These are phyloP conservation scores for Mormyrus iriodes DNA, from an alignment of 2,113 vertebrate species.

Conservation along the genomic window DNA sequence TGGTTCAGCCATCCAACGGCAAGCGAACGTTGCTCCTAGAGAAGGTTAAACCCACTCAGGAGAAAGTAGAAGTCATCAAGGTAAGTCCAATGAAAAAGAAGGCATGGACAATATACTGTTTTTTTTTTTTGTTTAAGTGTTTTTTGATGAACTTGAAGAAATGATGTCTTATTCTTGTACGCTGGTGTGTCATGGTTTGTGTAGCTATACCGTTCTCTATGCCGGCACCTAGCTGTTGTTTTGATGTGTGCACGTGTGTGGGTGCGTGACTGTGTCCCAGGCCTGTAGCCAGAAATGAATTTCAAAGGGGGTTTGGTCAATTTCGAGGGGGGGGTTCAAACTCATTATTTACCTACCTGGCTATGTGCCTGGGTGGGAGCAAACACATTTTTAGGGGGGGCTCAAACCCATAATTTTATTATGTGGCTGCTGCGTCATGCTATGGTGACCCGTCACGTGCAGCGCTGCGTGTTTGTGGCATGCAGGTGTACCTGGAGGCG, in stretches of 20 bases:
- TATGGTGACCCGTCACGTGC: neutral
- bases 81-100: slow-evolving; percentile 41
- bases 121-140: neutral
- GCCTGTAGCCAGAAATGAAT: neutral
- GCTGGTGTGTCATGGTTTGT: slow-evolving; percentile 51
- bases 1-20: slow-evolving; percentile 64
- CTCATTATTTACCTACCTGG: neutral
- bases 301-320: neutral
- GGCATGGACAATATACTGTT: neutral
- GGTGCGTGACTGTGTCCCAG: neutral
- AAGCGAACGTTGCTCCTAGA: slow-evolving; percentile 65
- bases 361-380: neutral
- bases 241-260: neutral
- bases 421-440: neutral
- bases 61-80: slow-evolving; percentile 87
- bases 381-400: neutral
- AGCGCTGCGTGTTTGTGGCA: slow-evolving; percentile 1
- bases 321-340: neutral
- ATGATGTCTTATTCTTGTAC: neutral
- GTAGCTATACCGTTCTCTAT: slow-evolving; percentile 54
- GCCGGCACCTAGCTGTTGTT: slow-evolving; percentile 39
- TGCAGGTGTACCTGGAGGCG: slow-evolving; percentile 76
- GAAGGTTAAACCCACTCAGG: slow-evolving; percentile 71
- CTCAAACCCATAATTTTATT: neutral
- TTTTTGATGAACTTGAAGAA: neutral